A percentile compares a stretch with the other conserved stretches of the same genome.
phyloP scores from a whole-genome alignment of 2,888 invertebrate genomes.

The Protodeltote pygarga region DNA sequence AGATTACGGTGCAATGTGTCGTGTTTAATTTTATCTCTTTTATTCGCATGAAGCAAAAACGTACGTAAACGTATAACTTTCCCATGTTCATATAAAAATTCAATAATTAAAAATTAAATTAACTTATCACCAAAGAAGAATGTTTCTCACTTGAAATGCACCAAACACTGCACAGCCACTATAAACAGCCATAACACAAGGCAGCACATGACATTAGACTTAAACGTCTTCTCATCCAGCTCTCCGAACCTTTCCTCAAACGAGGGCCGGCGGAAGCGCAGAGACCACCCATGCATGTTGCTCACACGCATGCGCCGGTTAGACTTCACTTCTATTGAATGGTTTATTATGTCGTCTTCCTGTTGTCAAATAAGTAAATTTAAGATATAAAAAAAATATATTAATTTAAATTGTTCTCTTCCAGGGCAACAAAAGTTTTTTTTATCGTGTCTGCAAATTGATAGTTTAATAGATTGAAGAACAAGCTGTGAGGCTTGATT shows the following conservation, averaged over 20 bases:
- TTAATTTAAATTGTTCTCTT: conserved; percentile 11
- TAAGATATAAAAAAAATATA: neutral
- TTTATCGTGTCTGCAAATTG: too few relatives aligned
- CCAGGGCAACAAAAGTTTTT: too few relatives aligned
- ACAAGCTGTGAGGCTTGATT: too few relatives aligned
- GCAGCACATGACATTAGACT: conserved; percentile 97
- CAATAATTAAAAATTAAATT: neutral
- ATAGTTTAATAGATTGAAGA: too few relatives aligned
- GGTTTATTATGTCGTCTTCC: conserved; percentile 94
- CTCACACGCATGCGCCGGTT: conserved; percentile 95
- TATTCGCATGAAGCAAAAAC: too few relatives aligned
- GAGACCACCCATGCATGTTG: conserved; percentile 94
- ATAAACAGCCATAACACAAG: conserved; percentile 96
- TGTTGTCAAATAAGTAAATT: conserved; percentile 55
- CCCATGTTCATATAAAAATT: neutral
- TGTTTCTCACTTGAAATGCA: conserved; percentile 89
- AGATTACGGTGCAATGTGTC: too few relatives aligned
- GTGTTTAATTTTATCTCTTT: too few relatives aligned
- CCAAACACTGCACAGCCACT: conserved; percentile 91
- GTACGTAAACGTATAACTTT: neutral
- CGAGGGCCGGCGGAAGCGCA: conserved; percentile 93
- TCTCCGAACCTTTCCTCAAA: conserved; percentile 95
- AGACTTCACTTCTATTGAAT: conserved; percentile 95
- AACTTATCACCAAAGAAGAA: neutral
- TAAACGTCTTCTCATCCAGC: conserved; percentile 96